Percentiles rank a stretch among this genome's conserved stretches.
Evolutionary conservation across 2,888 invertebrate genomes (phyloP).

Genomic region (Clusia tigrina): DNA sequence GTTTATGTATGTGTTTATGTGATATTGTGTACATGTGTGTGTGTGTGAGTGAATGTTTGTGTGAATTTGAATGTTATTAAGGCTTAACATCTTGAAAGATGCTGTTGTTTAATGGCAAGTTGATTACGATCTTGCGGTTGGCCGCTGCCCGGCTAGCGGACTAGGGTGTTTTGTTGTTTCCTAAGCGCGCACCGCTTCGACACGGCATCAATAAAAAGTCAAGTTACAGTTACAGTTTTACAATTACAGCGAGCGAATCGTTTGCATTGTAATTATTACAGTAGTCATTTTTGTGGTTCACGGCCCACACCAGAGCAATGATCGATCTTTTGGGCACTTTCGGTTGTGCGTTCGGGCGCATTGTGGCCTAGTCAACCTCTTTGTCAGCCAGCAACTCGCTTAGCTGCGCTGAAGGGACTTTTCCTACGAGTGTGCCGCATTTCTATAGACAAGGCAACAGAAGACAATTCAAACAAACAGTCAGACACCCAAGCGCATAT

Average conservation of each 20-base stretch:
- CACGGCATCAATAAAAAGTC: too few species aligned
- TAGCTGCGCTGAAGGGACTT: not conserved
- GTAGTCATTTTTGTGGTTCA: constrained; percentile 25
- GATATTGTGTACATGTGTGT: not conserved
- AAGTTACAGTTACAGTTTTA: constrained; percentile 28
- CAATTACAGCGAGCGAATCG: constrained; percentile 26
- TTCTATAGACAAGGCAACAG: too few species aligned
- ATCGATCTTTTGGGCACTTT: constrained; percentile 48
- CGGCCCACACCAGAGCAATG: constrained; percentile 37
- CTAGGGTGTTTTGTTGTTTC: constrained; percentile 13
- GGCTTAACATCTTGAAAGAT: constrained; percentile 53
- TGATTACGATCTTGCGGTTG: constrained; percentile 58
- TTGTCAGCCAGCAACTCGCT: constrained; percentile 35
- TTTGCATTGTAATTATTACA: constrained; percentile 30
- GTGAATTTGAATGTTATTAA: constrained; percentile 49
- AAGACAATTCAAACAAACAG: too few species aligned
- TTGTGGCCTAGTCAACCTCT: constrained; percentile 48
- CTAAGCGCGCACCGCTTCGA: not conserved
- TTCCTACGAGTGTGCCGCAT: too few species aligned
- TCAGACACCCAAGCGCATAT: too few species aligned
- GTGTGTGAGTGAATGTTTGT: not conserved
- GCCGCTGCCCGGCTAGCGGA: constrained; percentile 21
- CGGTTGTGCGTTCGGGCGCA: not conserved
- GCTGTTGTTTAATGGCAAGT: constrained; percentile 57
- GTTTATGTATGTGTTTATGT: not conserved